Percentiles rank a stretch among this genome's conserved stretches.
Conservation (phyloP, 2,113 vertebrate species). For the Ranitomeya variabilis region DNA sequence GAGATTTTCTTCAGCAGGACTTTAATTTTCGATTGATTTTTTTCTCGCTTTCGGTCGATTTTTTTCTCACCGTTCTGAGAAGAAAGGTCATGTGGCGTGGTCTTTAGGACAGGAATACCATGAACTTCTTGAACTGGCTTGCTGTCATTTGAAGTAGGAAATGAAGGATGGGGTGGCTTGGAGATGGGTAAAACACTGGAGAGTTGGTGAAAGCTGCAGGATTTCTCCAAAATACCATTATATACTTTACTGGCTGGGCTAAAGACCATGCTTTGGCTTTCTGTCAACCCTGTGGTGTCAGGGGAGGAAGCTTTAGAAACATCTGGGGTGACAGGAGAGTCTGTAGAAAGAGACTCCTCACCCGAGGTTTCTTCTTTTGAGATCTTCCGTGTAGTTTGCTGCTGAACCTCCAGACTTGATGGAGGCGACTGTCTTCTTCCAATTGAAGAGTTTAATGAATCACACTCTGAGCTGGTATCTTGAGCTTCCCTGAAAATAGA, state of each 20-base stretch:
- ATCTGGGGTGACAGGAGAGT: slow-evolving; percentile 73
- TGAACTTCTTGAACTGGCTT: slow-evolving; percentile 77
- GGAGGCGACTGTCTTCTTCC: slow-evolving; percentile 84
- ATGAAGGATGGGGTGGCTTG: slow-evolving; percentile 83
- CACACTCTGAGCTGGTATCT: slow-evolving; percentile 86
- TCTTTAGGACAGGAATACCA: slow-evolving; percentile 77
- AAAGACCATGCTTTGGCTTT: slow-evolving; percentile 88
- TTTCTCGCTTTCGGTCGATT: too few species aligned
- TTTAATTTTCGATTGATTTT: slow-evolving; percentile 96
- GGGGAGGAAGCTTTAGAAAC: slow-evolving; percentile 84
- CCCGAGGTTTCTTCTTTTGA: slow-evolving; percentile 87
- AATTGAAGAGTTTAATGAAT: slow-evolving; percentile 86
- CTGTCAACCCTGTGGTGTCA: slow-evolving; percentile 82
- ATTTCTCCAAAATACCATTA: slow-evolving; percentile 97
- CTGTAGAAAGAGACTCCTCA: slow-evolving; percentile 78
- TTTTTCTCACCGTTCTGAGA: slow-evolving; percentile 90
- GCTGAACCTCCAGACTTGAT: slow-evolving; percentile 78
- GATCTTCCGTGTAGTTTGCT: slow-evolving; percentile 80
- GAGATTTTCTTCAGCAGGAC: slow-evolving; percentile 95
- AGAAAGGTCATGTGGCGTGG: slow-evolving; percentile 87
- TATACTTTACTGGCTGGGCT: slow-evolving; percentile 85
- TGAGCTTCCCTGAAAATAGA: slow-evolving; percentile 79
- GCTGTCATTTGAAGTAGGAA: slow-evolving; percentile 82
- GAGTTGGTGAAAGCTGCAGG: slow-evolving; percentile 93
- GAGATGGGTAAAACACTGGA: slow-evolving; percentile 74